Conservation (phyloP, 2,797 vertebrate species). For the Perodicticus potto region DNA sequence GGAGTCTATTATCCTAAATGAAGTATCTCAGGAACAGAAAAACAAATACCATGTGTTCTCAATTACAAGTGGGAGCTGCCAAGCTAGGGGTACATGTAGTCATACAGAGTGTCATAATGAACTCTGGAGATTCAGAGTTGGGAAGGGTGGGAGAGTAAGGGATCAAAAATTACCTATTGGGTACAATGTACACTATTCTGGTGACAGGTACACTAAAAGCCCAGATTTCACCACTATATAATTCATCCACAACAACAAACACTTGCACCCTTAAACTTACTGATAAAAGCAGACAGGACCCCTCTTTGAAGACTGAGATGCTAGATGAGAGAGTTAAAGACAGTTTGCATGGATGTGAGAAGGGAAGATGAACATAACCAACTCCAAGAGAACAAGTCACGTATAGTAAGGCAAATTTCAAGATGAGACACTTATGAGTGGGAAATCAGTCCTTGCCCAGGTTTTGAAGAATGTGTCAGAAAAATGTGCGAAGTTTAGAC, state of each 20-base stretch:
- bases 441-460: neutral
- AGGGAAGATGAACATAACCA: neutral
- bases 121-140: neutral
- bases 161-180: neutral
- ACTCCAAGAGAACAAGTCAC: neutral
- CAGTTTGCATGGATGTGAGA: neutral
- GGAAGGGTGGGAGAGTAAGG: neutral
- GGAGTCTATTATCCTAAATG: neutral
- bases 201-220: neutral
- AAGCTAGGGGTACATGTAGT: neutral
- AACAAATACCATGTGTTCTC: neutral
- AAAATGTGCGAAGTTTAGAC: neutral
- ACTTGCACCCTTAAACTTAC: neutral
- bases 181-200: neutral
- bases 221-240: neutral
- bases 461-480: neutral
- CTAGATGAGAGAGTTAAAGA: neutral
- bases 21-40: neutral
- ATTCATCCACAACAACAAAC: neutral
- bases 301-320: neutral
- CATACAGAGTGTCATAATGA: neutral
- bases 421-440: neutral
- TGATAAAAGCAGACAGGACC: neutral
- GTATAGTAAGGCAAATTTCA: neutral
- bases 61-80: neutral